Evolutionary conservation across 2,888 invertebrate genomes (phyloP).

Genomic region (Heliconius aoede): DNA sequence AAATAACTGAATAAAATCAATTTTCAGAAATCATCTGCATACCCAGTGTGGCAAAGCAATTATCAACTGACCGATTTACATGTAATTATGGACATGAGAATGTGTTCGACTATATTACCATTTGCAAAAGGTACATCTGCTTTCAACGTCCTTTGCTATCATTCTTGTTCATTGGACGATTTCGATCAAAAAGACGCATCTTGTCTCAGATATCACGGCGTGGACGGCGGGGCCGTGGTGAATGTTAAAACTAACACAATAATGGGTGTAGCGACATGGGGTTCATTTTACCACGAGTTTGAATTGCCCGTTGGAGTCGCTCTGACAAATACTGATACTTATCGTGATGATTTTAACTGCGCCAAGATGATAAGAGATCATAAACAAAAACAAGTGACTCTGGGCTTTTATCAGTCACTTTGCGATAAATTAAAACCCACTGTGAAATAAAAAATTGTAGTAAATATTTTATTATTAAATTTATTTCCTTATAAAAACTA

Average conservation of each 20-base stretch:
- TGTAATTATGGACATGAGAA: slow-evolving; percentile 53
- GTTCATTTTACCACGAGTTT: slow-evolving; percentile 43
- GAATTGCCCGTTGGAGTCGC: slow-evolving; percentile 67
- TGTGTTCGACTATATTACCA: slow-evolving; percentile 58
- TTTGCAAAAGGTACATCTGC: slow-evolving; percentile 46
- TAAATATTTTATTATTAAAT: slow-evolving; percentile 28
- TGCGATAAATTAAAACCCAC: slow-evolving; percentile 50
- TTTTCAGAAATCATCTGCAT: slow-evolving; percentile 6
- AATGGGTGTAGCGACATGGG: slow-evolving; percentile 69
- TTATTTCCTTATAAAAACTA: slow-evolving; percentile 32
- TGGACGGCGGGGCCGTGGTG: slow-evolving; percentile 62
- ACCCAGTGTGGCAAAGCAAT: slow-evolving; percentile 36
- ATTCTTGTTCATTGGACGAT: slow-evolving; percentile 57
- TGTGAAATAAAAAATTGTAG: neutral
- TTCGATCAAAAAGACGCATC: slow-evolving; percentile 35
- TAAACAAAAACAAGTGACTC: slow-evolving; percentile 10
- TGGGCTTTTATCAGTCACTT: slow-evolving; percentile 59
- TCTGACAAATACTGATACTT: slow-evolving; percentile 60
- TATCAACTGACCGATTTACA: slow-evolving; percentile 55
- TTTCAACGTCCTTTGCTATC: slow-evolving; percentile 65
- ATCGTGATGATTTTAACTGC: slow-evolving; percentile 60
- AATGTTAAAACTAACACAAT: slow-evolving; percentile 53
- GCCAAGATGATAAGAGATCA: slow-evolving; percentile 59
- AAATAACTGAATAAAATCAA: neutral
- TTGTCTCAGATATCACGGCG: slow-evolving; percentile 60